These are phyloP conservation scores for Procavia capensis DNA, from an alignment of 2,113 vertebrate genomes.

Conservation along the genomic window DNA sequence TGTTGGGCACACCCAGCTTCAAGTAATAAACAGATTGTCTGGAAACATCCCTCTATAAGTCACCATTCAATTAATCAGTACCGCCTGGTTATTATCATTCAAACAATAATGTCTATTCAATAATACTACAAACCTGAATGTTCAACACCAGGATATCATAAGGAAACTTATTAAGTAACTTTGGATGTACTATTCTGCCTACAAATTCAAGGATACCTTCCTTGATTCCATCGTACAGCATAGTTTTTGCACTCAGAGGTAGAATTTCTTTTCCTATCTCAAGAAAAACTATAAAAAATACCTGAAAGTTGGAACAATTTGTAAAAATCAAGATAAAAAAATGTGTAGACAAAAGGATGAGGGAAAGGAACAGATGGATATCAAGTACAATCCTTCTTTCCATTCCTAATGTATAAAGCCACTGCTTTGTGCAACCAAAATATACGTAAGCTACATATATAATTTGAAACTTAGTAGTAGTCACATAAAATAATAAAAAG, in stretches of 20 bases:
- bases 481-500: constrained; percentile 17
- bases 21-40: constrained; percentile 19
- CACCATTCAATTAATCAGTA: constrained; percentile 30
- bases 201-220: not conserved
- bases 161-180: constrained; percentile 13
- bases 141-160: not conserved
- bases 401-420: not conserved
- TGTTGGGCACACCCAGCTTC: not conserved
- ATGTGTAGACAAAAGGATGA: not conserved
- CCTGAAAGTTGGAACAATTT: constrained; percentile 23
- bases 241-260: not conserved
- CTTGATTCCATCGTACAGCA: not conserved
- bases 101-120: constrained; percentile 45
- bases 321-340: constrained; percentile 8
- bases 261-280: constrained; percentile 5
- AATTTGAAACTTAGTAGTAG: constrained; percentile 2
- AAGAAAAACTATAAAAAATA: not conserved
- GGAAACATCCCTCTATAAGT: not conserved
- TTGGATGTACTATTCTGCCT: not conserved
- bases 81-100: not conserved
- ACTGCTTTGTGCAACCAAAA: not conserved
- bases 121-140: constrained; percentile 21
- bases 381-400: constrained; percentile 1
- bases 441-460: not conserved
- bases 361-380: no score